Evolutionary conservation across 2,888 invertebrate genomes (phyloP).

Genomic region (Thymelicus sylvestris): DNA sequence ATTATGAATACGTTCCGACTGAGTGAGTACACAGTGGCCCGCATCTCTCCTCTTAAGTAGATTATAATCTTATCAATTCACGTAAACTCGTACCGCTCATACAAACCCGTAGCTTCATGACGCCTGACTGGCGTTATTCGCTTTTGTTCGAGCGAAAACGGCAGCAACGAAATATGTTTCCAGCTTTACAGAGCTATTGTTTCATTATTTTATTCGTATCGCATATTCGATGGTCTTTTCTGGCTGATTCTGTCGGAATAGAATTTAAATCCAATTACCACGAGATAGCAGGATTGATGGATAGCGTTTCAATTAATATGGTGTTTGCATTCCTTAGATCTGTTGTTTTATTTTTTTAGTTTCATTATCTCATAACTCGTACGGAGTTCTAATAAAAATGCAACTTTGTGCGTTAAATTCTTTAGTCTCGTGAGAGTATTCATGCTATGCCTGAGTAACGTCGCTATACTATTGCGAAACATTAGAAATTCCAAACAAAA

Average conservation of each 20-base stretch:
- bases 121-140: neutral
- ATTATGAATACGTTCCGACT: neutral
- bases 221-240: neutral
- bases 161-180: neutral
- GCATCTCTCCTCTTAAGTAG: neutral
- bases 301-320: too few species aligned
- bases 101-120: neutral
- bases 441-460: neutral
- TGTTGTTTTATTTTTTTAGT: neutral
- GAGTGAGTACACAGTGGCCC: neutral
- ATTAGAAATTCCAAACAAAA: conserved; percentile 9
- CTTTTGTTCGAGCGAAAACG: neutral
- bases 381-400: neutral
- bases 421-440: conserved; percentile 7
- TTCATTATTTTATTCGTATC: neutral
- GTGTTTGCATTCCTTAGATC: too few species aligned
- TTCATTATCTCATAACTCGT: too few species aligned
- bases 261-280: too few species aligned
- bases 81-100: neutral
- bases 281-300: too few species aligned
- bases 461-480: conserved; percentile 18
- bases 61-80: conserved; percentile 6
- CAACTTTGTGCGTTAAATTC: conserved; percentile 15
- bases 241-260: too few species aligned
- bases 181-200: neutral